These are phyloP conservation scores for Zaprionus africanus DNA, from an alignment of 1,140 invertebrate genomes.

Conservation along the genomic window DNA sequence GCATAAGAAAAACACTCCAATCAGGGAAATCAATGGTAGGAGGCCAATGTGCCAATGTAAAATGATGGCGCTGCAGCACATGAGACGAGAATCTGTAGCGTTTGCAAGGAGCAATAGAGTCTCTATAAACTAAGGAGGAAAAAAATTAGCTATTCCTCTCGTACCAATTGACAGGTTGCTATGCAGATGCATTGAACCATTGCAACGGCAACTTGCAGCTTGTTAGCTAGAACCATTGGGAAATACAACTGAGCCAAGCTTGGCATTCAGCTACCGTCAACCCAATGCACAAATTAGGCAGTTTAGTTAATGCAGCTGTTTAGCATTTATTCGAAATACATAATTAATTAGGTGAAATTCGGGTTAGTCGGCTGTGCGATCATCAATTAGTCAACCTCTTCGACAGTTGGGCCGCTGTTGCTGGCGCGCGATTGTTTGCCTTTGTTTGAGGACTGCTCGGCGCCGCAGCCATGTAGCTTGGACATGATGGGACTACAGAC, in stretches of 20 bases:
- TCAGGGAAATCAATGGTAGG: not conserved
- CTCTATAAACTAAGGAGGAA: constrained; percentile 47
- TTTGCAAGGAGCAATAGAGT: constrained; percentile 36
- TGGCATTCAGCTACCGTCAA: not conserved
- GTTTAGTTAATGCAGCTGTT: constrained; percentile 20
- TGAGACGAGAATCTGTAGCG: constrained; percentile 52
- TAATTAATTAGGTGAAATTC: constrained; percentile 18
- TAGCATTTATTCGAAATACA: constrained; percentile 48
- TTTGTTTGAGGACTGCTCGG: constrained; percentile 51
- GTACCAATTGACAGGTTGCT: constrained; percentile 52
- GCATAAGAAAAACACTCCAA: constrained; percentile 26
- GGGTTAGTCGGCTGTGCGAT: constrained; percentile 1
- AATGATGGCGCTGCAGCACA: constrained; percentile 55
- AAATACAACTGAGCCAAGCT: constrained; percentile 8
- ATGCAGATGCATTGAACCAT: constrained; percentile 51
- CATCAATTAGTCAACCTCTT: constrained; percentile 71
- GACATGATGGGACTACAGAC: constrained; percentile 90
- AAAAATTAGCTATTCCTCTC: not conserved
- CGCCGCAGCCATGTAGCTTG: constrained; percentile 88
- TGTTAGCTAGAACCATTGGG: constrained; percentile 52
- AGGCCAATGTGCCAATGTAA: constrained; percentile 36
- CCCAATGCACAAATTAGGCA: not conserved
- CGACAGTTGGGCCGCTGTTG: constrained; percentile 67
- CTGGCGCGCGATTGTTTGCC: constrained; percentile 68
- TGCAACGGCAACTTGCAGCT: constrained; percentile 51